phyloP scores from a whole-genome alignment of 2,113 vertebrate genomes.

The Smithornis capensis region DNA sequence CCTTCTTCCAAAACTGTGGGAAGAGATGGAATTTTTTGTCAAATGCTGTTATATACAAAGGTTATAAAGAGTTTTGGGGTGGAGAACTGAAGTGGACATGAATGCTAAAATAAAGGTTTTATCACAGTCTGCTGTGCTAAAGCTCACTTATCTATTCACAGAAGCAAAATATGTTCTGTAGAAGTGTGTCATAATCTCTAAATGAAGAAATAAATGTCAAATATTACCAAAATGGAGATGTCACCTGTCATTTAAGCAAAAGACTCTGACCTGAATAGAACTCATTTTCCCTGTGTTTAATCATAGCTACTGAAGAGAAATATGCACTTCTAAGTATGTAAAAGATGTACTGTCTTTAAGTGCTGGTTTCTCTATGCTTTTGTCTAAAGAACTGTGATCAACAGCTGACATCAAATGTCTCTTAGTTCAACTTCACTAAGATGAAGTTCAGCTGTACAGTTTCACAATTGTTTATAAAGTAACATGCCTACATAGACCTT shows the following conservation, averaged over 20 bases:
- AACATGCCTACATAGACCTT: neutral
- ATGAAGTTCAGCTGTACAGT: neutral
- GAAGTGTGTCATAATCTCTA: neutral
- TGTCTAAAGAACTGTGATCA: neutral
- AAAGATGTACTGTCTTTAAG: neutral
- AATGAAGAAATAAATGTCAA: neutral
- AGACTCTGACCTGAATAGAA: neutral
- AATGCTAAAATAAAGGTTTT: neutral
- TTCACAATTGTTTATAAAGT: neutral
- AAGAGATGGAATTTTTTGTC: neutral
- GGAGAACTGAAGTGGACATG: neutral
- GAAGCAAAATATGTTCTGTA: neutral
- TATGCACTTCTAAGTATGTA: neutral
- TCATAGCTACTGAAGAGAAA: neutral
- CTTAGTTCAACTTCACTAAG: neutral
- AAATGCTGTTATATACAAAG: neutral
- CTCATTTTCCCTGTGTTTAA: neutral
- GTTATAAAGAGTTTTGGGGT: neutral
- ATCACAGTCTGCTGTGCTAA: neutral
- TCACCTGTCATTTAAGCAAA: neutral
- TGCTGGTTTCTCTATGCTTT: neutral
- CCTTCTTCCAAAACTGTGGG: neutral
- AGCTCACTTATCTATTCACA: neutral
- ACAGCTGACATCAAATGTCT: neutral
- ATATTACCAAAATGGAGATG: neutral